Conservation (phyloP, 2,888 invertebrate species). For the Sussaba pulchella region DNA sequence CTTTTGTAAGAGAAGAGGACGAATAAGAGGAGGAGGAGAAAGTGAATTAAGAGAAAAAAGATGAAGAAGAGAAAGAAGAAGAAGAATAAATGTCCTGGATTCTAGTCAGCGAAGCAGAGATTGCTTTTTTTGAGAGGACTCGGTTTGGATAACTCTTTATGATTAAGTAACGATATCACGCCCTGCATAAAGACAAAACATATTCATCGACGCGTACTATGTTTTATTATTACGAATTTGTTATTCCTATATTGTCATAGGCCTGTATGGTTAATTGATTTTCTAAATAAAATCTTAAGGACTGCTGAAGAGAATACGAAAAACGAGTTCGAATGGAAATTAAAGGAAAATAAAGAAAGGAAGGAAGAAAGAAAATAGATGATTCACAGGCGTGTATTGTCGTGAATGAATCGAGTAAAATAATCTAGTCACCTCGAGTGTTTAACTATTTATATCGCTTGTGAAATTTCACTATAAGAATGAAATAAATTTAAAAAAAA, state of each 20-base stretch:
- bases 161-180: constrained; percentile 66
- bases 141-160: constrained; percentile 55
- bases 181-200: constrained; percentile 71
- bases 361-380: too few relatives aligned
- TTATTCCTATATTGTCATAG: constrained; percentile 67
- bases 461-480: not conserved
- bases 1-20: too few relatives aligned
- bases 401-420: constrained; percentile 23
- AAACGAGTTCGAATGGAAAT: constrained; percentile 20
- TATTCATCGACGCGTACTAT: constrained; percentile 68
- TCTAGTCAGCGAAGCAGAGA: constrained; percentile 75
- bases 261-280: constrained; percentile 63
- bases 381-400: constrained; percentile 56
- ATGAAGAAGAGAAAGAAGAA: constrained; percentile 51
- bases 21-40: too few relatives aligned
- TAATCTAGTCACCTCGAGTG: constrained; percentile 59
- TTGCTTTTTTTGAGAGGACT: constrained; percentile 62
- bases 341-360: too few relatives aligned
- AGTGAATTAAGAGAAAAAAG: too few relatives aligned
- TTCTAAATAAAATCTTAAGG: constrained; percentile 66
- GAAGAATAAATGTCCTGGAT: constrained; percentile 56
- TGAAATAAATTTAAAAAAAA: not conserved
- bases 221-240: constrained; percentile 67
- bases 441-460: constrained; percentile 49
- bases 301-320: constrained; percentile 68